These are phyloP conservation scores for Eremobia ochroleuca DNA, from an alignment of 2,888 invertebrate genomes.

Conservation along the genomic window DNA sequence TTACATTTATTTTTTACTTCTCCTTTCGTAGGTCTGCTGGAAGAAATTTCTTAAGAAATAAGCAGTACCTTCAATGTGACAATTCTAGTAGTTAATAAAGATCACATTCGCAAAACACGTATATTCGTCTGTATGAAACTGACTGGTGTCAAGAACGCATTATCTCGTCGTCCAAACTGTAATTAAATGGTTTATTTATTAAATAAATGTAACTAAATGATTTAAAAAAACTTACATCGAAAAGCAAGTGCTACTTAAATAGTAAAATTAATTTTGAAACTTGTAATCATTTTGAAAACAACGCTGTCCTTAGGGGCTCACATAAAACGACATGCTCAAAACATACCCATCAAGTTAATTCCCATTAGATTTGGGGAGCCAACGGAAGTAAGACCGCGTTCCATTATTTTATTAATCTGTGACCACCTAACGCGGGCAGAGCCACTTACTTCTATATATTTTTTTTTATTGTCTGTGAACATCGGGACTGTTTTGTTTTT, in stretches of 20 bases:
- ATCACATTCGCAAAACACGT: too few species aligned
- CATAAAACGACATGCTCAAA: constrained; percentile 21
- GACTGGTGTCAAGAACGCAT: too few species aligned
- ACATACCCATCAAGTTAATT: constrained; percentile 18
- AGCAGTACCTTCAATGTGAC: too few species aligned
- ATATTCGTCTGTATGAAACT: too few species aligned
- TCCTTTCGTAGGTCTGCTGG: too few species aligned
- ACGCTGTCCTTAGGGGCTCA: neutral
- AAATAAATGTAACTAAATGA: too few species aligned
- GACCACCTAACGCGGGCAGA: constrained; percentile 70
- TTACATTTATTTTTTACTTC: too few species aligned
- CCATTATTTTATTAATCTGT: constrained; percentile 73
- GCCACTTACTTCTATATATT: constrained; percentile 44
- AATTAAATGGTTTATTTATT: too few species aligned
- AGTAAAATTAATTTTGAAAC: neutral
- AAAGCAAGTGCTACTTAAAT: neutral
- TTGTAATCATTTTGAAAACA: neutral
- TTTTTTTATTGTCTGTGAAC: constrained; percentile 59
- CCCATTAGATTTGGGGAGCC: constrained; percentile 62
- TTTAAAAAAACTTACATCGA: neutral
- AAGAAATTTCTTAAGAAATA: too few species aligned
- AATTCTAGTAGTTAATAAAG: too few species aligned
- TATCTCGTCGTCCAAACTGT: too few species aligned
- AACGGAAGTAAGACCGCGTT: constrained; percentile 63
- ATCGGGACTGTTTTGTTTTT: constrained; percentile 40